Evolutionary conservation across 2,797 vertebrate genomes (phyloP), one percentile per base, ranked within the genome.

Genomic region (Notoglanidium macrostoma): DNA sequence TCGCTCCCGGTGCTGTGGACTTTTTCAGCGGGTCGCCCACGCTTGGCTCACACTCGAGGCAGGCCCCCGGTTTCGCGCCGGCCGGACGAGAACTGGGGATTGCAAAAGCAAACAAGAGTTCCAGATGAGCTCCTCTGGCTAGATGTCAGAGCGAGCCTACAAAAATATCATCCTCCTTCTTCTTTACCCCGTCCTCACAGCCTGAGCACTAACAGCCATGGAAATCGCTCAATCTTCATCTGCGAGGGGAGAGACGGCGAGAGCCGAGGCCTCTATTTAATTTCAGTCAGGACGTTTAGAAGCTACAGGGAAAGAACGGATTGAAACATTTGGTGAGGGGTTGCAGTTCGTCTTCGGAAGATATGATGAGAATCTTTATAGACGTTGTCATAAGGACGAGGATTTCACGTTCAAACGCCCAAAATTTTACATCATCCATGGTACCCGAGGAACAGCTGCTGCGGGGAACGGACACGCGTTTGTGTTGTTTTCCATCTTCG

Each of bases 101-200:
- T 83, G 89, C 84, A 84, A 91, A 92, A 91, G 88, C 90, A 92
- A 92, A 93, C 89, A 91, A 86, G 55, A 88, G 90, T 86, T 91
- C 90, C 91, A 92, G 92, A 90, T 92, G 91, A 92, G 86, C 63
- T 84, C 81, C 86, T 82, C 78, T 46, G 83, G 87, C 89, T 91
- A 88, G 86, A 92, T 90, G 89, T 90, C 89, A 89, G 85, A 35
- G 84, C 7, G 11, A 87, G 86, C 89, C 90, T 85, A 68, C 78
- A 82, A 65, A 88, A 87, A 87, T 35, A 77, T 80, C 70, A 73
- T 15, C 23, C 65, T 26, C 54, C 57, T 17, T 21, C 11, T 6
- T 26, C 21, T 40, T 91, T 79, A 74, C 73, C 89, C 79, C 83
- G 85, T 89, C 84, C 80, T 79, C 63, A 44, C 76, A 59, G 85